Evolutionary conservation across 2,888 invertebrate species (phyloP), one percentile per base, ranked within the genome.

Genomic region (Elmis aenea): DNA sequence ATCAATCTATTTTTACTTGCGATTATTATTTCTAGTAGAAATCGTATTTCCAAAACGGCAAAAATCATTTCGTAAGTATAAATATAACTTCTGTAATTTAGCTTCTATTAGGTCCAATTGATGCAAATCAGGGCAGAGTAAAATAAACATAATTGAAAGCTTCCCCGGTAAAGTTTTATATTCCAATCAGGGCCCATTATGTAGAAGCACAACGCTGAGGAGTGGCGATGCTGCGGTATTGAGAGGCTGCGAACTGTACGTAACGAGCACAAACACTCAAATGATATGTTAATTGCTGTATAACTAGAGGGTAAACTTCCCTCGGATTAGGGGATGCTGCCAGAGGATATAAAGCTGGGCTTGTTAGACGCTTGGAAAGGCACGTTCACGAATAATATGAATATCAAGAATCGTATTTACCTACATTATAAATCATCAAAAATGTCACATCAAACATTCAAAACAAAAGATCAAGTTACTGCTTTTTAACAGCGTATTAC

Each of bases 361-460:
- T 59, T 58, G 54, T 57, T 57, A 55, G 54, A 43, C 45, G 56
- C 53, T 57, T 59, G 59, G 54, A 62, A 62, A 64, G 61, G 61
- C 63, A 61, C 62, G 62, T 58, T 59, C 57, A 51, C 52, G 62
- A 58, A 63, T 61, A 62, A 60, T 53, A 62, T 62, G 62, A 63
- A 63, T 63, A 50, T 49, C 50, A 54, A 58, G 53, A 51, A 54
- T 45, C 44, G 47, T 42, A 61, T 63, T 63, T 63, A 53, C 62
- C n/a, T n/a, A n/a, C n/a, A n/a, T n/a, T n/a, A n/a, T n/a, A n/a
- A n/a, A n/a, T n/a, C n/a, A n/a, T n/a, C n/a, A n/a, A n/a, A n/a
- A n/a, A n/a, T n/a, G n/a, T n/a, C n/a, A n/a, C n/a, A n/a, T n/a
- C n/a, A n/a, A n/a, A n/a, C n/a, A n/a, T n/a, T n/a, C n/a, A n/a